Conservation (phyloP, 1,140 invertebrate genomes). For the Schmidtea mediterranea region DNA sequence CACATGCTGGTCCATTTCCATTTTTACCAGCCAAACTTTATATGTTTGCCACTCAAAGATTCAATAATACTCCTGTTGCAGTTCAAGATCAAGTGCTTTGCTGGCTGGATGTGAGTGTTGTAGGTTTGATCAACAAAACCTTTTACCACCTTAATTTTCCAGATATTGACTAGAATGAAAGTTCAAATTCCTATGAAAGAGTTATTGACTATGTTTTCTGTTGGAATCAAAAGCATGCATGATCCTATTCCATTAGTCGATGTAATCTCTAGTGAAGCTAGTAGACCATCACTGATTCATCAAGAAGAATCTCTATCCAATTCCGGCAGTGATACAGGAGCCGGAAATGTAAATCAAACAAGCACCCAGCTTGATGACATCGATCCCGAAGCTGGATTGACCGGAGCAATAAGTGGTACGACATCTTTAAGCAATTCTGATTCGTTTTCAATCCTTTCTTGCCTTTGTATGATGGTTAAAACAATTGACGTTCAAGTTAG, state of each 20-base stretch:
- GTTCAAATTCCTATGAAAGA: conserved; percentile 57
- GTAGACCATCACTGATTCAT: too few relatives aligned
- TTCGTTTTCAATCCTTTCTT: too few relatives aligned
- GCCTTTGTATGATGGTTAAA: too few relatives aligned
- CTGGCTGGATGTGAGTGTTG: conserved; percentile 53
- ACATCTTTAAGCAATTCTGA: too few relatives aligned
- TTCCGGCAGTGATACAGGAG: too few relatives aligned
- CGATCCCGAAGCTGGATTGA: too few relatives aligned
- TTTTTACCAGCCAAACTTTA: conserved; percentile 78
- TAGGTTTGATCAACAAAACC: too few relatives aligned
- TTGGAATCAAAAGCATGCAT: conserved; percentile 43
- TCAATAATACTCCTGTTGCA: conserved; percentile 50
- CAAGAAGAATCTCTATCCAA: too few relatives aligned
- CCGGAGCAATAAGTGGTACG: too few relatives aligned
- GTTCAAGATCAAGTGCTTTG: conserved; percentile 71
- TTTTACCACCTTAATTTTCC: conserved; percentile 20
- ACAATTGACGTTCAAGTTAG: too few relatives aligned
- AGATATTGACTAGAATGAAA: conserved; percentile 56
- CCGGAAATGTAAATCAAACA: too few relatives aligned
- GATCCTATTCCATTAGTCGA: conserved; percentile 30
- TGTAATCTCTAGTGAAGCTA: conserved; percentile 30
- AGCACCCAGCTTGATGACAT: too few relatives aligned
- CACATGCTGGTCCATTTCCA: conserved; percentile 70
- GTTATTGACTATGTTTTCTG: conserved; percentile 58
- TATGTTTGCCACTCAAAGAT: conserved; percentile 60